These are phyloP conservation scores for Columba janthina DNA, from an alignment of 2,113 vertebrate genomes.

Conservation along the genomic window DNA sequence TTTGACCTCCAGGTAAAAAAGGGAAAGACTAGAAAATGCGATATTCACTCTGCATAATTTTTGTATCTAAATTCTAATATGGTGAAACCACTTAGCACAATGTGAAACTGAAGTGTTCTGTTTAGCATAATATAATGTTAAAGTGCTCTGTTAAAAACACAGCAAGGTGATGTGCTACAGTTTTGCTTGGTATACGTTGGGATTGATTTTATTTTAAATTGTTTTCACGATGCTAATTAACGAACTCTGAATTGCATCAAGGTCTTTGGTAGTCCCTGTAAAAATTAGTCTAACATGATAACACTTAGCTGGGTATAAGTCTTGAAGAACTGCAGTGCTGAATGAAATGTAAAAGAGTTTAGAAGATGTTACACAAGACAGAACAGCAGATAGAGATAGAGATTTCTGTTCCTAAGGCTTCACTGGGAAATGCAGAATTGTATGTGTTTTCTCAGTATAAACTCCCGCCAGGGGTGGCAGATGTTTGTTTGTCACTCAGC, in stretches of 20 bases:
- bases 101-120: neutral
- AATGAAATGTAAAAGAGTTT: no score
- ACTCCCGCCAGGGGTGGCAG: neutral
- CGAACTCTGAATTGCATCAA: neutral
- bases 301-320: neutral
- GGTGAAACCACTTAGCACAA: neutral
- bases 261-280: neutral
- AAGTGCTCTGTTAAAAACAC: neutral
- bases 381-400: neutral
- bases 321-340: neutral
- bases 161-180: neutral
- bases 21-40: neutral
- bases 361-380: neutral
- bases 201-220: neutral
- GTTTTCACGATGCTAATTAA: neutral
- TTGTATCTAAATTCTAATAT: neutral
- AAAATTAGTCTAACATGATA: neutral
- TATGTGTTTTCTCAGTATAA: neutral
- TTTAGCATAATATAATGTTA: neutral
- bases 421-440: neutral
- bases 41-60: neutral
- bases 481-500: neutral
- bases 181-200: neutral
- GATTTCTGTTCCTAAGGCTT: neutral
- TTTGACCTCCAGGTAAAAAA: conserved; percentile 84